These are phyloP conservation scores for Lycocorax pyrrhopterus DNA, from an alignment of 2,113 vertebrate genomes.

Conservation along the genomic window DNA sequence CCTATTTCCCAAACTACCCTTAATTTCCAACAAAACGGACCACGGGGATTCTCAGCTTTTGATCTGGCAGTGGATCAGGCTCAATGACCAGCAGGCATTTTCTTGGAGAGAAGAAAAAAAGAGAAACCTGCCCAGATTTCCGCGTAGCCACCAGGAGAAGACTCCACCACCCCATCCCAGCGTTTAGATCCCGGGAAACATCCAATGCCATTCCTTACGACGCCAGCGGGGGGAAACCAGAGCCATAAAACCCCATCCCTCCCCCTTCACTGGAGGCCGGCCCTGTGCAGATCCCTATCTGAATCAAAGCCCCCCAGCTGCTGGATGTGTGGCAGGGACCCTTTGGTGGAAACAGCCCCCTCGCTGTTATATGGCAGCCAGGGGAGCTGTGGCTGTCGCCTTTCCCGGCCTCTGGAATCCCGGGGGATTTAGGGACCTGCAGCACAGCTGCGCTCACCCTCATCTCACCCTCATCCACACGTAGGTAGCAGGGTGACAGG, in stretches of 20 bases:
- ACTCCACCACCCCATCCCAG: accelerated
- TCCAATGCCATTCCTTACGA: neutral
- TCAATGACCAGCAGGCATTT: neutral
- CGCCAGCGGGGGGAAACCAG: neutral
- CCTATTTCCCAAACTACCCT: neutral
- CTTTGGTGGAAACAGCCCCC: conserved; percentile 39
- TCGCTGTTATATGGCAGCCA: neutral
- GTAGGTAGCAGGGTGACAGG: neutral
- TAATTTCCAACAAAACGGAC: accelerated
- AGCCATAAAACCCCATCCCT: conserved; percentile 46
- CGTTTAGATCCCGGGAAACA: neutral
- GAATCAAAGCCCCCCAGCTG: conserved; percentile 59
- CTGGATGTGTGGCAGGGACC: neutral
- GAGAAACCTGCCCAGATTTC: neutral
- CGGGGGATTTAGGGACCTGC: neutral
- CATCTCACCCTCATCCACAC: neutral
- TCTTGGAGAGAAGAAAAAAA: neutral
- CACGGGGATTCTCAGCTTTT: neutral
- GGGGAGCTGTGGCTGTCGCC: neutral
- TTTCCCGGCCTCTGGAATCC: neutral
- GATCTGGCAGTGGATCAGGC: accelerated
- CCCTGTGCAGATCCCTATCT: conserved; percentile 7
- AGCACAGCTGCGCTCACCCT: neutral
- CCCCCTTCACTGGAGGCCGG: neutral
- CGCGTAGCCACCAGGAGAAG: neutral